A percentile compares a stretch with the other conserved stretches of the same genome.
Conservation (phyloP, 2,888 invertebrate species). For the Lasius platythorax region DNA sequence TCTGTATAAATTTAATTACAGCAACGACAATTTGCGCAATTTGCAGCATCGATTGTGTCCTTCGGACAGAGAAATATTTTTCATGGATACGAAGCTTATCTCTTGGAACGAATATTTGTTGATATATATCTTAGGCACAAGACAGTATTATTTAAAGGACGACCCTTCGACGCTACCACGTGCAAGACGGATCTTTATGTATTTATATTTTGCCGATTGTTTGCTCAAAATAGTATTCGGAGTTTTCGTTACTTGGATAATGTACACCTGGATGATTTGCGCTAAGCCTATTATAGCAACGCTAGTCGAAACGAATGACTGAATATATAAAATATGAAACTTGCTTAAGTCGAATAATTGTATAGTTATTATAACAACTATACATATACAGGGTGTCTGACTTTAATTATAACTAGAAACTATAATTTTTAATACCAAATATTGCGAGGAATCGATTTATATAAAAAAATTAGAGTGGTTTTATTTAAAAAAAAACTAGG, state of each 20-base stretch:
- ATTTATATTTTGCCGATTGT: conserved; percentile 78
- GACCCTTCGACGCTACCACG: conserved; percentile 92
- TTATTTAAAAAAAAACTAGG: too few relatives aligned
- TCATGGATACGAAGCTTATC: conserved; percentile 86
- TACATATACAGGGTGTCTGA: too few relatives aligned
- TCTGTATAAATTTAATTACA: conserved; percentile 63
- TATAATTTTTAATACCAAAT: too few relatives aligned
- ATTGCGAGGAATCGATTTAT: too few relatives aligned
- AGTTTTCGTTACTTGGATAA: conserved; percentile 76
- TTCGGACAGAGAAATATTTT: conserved; percentile 85
- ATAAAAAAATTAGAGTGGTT: too few relatives aligned
- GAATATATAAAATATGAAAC: neutral
- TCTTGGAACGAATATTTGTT: conserved; percentile 90
- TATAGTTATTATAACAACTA: neutral
- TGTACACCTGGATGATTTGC: conserved; percentile 75
- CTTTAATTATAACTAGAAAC: too few relatives aligned
- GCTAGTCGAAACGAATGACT: conserved; percentile 38
- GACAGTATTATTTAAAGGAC: conserved; percentile 94
- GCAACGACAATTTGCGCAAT: conserved; percentile 77
- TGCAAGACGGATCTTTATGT: conserved; percentile 88
- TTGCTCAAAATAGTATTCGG: conserved; percentile 72
- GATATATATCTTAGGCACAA: conserved; percentile 93
- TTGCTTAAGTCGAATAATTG: neutral
- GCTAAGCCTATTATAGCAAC: conserved; percentile 62
- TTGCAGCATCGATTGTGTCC: conserved; percentile 76